Percentiles rank a stretch among this genome's conserved stretches.
Evolutionary conservation across 1,140 invertebrate species (phyloP).

Genomic region (Goniozus legneri): DNA sequence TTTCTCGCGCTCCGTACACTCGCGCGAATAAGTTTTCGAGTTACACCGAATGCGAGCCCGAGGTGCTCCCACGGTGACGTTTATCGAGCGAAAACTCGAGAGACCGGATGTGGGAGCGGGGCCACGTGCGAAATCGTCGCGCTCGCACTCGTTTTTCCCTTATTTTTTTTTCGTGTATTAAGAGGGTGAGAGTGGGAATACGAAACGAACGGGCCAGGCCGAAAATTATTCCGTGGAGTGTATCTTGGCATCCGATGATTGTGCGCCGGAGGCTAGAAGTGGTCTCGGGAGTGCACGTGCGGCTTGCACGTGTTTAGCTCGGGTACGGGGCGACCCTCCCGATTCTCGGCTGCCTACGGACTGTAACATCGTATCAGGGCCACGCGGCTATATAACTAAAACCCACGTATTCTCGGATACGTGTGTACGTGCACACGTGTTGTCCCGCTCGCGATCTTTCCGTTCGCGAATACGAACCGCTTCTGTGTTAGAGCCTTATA

Average conservation of each 20-base stretch:
- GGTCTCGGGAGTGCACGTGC: slow-evolving; percentile 45
- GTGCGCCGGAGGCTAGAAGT: slow-evolving; percentile 43
- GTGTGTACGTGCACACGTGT: slow-evolving; percentile 17
- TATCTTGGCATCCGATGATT: slow-evolving; percentile 52
- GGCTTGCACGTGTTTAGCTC: slow-evolving; percentile 49
- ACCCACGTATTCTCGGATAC: neutral
- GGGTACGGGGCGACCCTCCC: slow-evolving; percentile 45
- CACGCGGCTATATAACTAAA: slow-evolving; percentile 27
- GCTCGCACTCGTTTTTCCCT: slow-evolving; percentile 1
- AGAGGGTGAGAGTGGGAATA: neutral
- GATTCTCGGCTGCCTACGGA: slow-evolving; percentile 46
- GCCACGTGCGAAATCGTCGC: neutral
- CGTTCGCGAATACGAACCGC: no score
- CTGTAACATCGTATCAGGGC: slow-evolving; percentile 47
- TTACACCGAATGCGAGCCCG: slow-evolving; percentile 1
- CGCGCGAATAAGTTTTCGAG: slow-evolving; percentile 32
- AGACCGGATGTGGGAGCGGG: neutral
- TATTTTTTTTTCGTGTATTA: slow-evolving; percentile 13
- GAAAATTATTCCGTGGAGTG: slow-evolving; percentile 47
- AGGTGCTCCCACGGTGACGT: slow-evolving; percentile 11
- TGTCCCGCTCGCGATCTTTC: no score
- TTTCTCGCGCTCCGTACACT: slow-evolving; percentile 28
- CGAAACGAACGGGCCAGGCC: no score
- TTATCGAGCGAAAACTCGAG: slow-evolving; percentile 1
- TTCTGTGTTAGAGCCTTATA: no score